Percentiles rank a stretch among this genome's conserved stretches.
phyloP scores from a whole-genome alignment of 2,797 vertebrate genomes.

The Tapera naevia region DNA sequence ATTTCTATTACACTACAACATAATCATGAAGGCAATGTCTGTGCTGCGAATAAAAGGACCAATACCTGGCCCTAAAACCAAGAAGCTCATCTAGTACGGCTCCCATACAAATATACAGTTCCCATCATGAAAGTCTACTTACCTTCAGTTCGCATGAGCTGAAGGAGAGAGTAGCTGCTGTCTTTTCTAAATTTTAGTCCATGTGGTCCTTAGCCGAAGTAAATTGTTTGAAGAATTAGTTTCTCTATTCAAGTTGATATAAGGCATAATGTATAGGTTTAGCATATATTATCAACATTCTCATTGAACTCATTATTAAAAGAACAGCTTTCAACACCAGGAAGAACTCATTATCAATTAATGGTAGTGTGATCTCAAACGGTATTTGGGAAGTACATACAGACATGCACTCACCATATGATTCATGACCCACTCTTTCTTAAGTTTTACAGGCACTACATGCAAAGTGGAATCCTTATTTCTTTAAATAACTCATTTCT shows the following conservation, averaged over 20 bases:
- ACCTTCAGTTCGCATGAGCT: neutral
- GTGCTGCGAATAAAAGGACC: neutral
- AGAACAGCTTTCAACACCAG: neutral
- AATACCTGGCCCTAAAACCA: neutral
- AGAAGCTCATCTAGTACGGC: neutral
- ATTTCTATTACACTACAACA: neutral
- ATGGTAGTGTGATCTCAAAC: neutral
- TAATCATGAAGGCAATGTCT: neutral
- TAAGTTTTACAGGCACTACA: constrained; percentile 1
- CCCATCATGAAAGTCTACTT: neutral
- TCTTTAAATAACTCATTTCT: constrained; percentile 64
- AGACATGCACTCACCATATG: neutral
- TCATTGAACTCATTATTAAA: neutral
- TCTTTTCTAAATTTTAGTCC: neutral
- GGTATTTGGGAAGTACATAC: neutral
- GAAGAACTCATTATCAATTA: neutral
- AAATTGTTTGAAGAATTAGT: neutral
- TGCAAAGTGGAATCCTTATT: constrained; percentile 34
- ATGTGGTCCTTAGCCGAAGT: neutral
- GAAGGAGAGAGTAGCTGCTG: neutral
- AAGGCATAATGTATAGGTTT: neutral
- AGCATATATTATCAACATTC: neutral
- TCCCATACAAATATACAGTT: neutral
- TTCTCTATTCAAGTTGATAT: neutral
- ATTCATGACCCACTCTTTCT: neutral